Percentiles rank a stretch among this genome's conserved stretches.
Evolutionary conservation across 2,888 invertebrate genomes (phyloP).

Genomic region (Lasioglossum lativentre): DNA sequence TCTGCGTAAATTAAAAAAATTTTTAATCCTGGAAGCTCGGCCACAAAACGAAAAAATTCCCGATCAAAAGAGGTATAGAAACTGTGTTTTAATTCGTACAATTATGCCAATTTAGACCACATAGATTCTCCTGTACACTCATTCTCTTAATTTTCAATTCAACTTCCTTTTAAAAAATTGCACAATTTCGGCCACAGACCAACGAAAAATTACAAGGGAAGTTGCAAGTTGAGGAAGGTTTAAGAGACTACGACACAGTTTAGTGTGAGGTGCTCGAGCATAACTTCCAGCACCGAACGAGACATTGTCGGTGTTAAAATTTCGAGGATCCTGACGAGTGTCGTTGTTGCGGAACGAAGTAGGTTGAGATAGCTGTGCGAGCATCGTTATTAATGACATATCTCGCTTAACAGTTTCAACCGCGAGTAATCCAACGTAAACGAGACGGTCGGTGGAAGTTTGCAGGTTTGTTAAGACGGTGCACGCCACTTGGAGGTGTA

Average conservation of each 20-base stretch:
- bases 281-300: background rate
- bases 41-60: background rate
- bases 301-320: slow-evolving; percentile 17
- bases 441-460: slow-evolving; percentile 33
- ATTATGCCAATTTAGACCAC: background rate
- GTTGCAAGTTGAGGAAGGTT: background rate
- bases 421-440: slow-evolving; percentile 46
- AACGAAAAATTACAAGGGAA: too few species aligned
- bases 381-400: slow-evolving; percentile 40
- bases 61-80: background rate
- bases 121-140: too few species aligned
- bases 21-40: background rate
- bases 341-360: slow-evolving; percentile 20
- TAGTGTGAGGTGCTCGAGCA: background rate
- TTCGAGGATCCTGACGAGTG: background rate
- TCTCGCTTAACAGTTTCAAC: slow-evolving; percentile 41
- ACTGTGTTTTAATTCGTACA: background rate
- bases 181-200: background rate
- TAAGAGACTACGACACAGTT: background rate
- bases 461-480: slow-evolving; percentile 38
- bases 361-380: background rate
- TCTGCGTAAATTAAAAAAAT: background rate
- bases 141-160: too few species aligned
- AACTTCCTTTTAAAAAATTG: background rate
- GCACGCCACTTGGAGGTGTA: slow-evolving; percentile 30